These are phyloP conservation scores for Monopis laevigella DNA, from an alignment of 2,888 invertebrate species.

Conservation along the genomic window DNA sequence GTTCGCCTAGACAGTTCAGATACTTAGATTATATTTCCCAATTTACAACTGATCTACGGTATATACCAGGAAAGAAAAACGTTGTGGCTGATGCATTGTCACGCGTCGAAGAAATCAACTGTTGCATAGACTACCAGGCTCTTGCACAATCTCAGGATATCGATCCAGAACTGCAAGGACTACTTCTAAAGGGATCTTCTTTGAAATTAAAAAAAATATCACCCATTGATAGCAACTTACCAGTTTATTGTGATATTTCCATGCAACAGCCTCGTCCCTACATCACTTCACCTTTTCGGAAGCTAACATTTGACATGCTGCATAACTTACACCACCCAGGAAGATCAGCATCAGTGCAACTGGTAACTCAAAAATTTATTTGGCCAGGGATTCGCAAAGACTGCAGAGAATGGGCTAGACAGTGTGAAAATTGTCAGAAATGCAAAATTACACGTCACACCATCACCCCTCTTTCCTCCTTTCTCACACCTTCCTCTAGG, in stretches of 20 bases:
- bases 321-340: constrained; percentile 23
- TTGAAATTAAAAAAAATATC: too few species aligned
- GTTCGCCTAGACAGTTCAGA: too few species aligned
- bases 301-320: constrained; percentile 19
- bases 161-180: too few species aligned
- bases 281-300: constrained; percentile 16
- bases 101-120: too few species aligned
- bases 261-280: constrained; percentile 19
- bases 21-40: too few species aligned
- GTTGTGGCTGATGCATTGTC: too few species aligned
- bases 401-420: constrained; percentile 24
- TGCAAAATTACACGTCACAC: constrained; percentile 27
- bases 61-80: too few species aligned
- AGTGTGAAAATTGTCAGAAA: constrained; percentile 27
- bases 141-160: too few species aligned
- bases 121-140: too few species aligned
- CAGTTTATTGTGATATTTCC: constrained; percentile 20
- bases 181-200: too few species aligned
- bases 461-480: constrained; percentile 17
- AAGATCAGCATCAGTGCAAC: constrained; percentile 15
- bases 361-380: constrained; percentile 28
- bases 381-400: constrained; percentile 32
- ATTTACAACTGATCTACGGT: too few species aligned
- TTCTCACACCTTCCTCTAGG: constrained; percentile 14
- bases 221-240: too few species aligned